Percentiles rank a stretch among this genome's conserved stretches.
phyloP scores from a whole-genome alignment of 2,888 invertebrate genomes.

The Stictocephala bisonia region DNA sequence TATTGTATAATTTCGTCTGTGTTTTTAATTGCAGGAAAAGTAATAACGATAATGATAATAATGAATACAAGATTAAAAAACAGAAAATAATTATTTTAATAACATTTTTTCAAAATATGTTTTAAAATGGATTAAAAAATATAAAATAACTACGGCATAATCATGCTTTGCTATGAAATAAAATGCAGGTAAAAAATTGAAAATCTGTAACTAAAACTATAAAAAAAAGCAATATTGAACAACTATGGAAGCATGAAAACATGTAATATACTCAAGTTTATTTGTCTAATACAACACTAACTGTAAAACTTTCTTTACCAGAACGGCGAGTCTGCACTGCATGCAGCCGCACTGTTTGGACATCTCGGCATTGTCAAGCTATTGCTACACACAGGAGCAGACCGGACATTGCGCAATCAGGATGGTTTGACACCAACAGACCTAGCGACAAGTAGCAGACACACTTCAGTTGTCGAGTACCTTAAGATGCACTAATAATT shows the following conservation, averaged over 20 bases:
- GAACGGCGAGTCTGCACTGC: conserved; percentile 93
- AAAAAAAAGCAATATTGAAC: conserved; percentile 21
- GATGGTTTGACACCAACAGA: conserved; percentile 77
- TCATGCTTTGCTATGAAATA: no score
- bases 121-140: no score
- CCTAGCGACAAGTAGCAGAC: conserved; percentile 66
- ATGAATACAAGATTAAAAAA: no score
- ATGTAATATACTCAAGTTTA: conserved; percentile 24
- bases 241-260: conserved; percentile 39
- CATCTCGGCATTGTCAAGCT: conserved; percentile 83
- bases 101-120: no score
- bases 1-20: no score
- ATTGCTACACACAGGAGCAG: conserved; percentile 76
- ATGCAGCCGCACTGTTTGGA: conserved; percentile 92
- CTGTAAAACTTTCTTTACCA: conserved; percentile 63
- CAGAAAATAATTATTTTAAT: no score
- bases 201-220: no score
- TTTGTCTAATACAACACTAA: no score
- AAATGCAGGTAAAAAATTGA: no score
- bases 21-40: no score
- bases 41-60: no score
- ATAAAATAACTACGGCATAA: no score
- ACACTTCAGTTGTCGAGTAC: conserved; percentile 51
- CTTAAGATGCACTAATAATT: conserved; percentile 18
- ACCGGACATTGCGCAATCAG: conserved; percentile 76